Evolutionary conservation across 2,113 vertebrate species (phyloP).

Genomic region (Amphiprion ocellaris): DNA sequence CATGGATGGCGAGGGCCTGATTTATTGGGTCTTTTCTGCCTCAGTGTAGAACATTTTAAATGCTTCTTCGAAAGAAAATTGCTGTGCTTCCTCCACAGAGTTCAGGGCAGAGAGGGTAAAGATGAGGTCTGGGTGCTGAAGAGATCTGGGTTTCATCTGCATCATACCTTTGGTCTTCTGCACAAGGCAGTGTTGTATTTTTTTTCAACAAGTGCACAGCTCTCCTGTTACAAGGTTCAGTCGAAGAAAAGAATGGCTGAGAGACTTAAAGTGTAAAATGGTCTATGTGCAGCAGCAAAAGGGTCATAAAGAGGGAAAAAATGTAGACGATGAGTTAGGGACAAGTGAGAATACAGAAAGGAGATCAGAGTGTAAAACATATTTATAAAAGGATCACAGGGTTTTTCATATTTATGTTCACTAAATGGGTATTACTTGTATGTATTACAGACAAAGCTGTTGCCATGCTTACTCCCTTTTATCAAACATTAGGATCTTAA

Average conservation of each 20-base stretch:
- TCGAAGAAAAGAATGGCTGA: background rate
- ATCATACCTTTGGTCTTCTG: constrained; percentile 9
- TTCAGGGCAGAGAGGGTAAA: background rate
- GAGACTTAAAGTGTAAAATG: constrained; percentile 3
- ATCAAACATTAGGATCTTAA: constrained; percentile 21
- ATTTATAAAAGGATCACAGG: constrained; percentile 23
- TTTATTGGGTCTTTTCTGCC: constrained; percentile 53
- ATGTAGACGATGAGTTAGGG: background rate
- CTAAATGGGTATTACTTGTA: constrained; percentile 7
- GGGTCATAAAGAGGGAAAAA: background rate
- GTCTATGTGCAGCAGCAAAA: constrained; percentile 7
- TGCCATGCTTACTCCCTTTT: background rate
- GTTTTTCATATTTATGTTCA: background rate
- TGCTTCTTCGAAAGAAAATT: constrained; percentile 12
- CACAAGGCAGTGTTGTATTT: background rate
- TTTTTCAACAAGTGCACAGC: background rate
- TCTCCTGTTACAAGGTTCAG: background rate
- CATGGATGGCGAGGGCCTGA: constrained; percentile 20
- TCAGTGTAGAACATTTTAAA: constrained; percentile 37
- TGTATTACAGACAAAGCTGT: constrained; percentile 9
- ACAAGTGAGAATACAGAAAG: constrained; percentile 1
- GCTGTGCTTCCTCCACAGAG: background rate
- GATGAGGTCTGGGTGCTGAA: background rate
- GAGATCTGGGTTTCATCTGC: constrained; percentile 9
- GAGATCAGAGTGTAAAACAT: constrained; percentile 13